A percentile compares a stretch with the other conserved stretches of the same genome.
These are phyloP conservation scores for Lophura nycthemera DNA, from an alignment of 2,113 vertebrate species.

Conservation along the genomic window DNA sequence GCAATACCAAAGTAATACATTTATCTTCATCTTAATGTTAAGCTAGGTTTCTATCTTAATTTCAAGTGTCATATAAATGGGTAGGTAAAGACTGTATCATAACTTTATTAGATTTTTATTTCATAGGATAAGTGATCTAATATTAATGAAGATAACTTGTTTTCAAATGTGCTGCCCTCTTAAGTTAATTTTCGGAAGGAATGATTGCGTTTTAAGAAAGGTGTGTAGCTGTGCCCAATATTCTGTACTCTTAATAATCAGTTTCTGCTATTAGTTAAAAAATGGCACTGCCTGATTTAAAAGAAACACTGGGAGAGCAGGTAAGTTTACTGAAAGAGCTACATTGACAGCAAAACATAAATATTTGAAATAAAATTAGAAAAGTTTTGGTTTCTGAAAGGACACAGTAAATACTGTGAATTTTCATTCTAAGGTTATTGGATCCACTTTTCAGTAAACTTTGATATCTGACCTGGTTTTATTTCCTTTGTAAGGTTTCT, in stretches of 20 bases:
- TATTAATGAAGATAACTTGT: background rate
- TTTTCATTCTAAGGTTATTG: background rate
- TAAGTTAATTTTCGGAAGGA: background rate
- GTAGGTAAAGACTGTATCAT: background rate
- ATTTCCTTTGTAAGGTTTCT: background rate
- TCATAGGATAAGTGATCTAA: background rate
- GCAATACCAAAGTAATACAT: background rate
- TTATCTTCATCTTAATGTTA: background rate
- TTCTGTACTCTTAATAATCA: background rate
- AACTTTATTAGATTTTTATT: background rate
- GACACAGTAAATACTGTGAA: background rate
- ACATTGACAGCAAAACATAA: background rate
- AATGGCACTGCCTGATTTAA: background rate
- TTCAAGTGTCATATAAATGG: background rate
- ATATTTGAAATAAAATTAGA: background rate
- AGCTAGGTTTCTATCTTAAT: background rate
- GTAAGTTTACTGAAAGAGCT: background rate
- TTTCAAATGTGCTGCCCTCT: background rate
- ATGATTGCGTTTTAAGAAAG: background rate
- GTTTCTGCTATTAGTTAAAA: background rate
- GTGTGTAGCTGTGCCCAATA: background rate
- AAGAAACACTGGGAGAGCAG: background rate
- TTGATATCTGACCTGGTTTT: constrained; percentile 11
- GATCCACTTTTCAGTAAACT: background rate
- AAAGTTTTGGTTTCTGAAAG: background rate